Evolutionary conservation across 2,888 invertebrate genomes (phyloP), one percentile per base, ranked within the genome.

Genomic region (Nomada fucata): DNA sequence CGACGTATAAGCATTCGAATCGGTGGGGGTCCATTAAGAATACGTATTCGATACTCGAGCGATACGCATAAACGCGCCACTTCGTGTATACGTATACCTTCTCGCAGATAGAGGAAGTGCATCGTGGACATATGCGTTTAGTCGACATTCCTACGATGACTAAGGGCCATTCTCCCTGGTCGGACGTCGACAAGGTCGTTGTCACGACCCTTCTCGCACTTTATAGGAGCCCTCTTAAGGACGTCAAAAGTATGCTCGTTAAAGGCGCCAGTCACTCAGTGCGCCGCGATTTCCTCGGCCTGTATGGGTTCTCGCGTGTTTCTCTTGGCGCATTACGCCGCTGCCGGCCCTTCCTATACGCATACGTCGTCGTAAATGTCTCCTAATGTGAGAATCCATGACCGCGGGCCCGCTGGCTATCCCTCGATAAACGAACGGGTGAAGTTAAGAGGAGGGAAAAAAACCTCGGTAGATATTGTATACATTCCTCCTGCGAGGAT

Each of bases 91-190:
- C 36, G 78, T 61, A 53, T 52, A 57, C 50, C 26, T 52, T 52
- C 61, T 59, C 70, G 15, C 61, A 78, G 82, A 84, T 81, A 83
- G 77, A 86, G 81, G 72, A 86, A 85, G 83, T 79, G 81, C 71
- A 75, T 83, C 79, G 81, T 59, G 52, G 50, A 50, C 47, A 18
- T 70, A 83, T 53, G 78, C 78, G 83, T 88, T 79, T 76, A 71
- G 80, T 76, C 84, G 85, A 83, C 90, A 90, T 90, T 91, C 90
- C 89, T 87, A 61, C 81, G 90, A 90, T 91, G 91, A 91, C 90
- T 91, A 91, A 91, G 89, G 87, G 79, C 86, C 86, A 72, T 81
- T 73, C 81, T 81, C 70, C 64, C 69, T 64, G 68, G 72, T 15
- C 63, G 73, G 68, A 75, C 78, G 84, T 88, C 86, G 86, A 82